phyloP scores from a whole-genome alignment of 1,140 invertebrate genomes.

The Cydia pomonella region DNA sequence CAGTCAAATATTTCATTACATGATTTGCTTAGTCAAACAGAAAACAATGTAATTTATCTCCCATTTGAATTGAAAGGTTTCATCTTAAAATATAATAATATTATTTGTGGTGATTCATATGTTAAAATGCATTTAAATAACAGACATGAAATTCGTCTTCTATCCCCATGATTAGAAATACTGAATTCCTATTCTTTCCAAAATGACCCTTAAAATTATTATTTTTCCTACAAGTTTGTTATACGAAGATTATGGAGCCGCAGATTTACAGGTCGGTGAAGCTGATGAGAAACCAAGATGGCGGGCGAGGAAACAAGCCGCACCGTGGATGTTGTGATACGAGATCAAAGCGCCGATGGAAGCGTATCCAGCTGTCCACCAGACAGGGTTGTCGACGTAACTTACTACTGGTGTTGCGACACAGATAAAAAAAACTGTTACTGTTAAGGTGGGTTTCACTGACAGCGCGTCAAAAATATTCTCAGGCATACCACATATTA shows the following conservation, averaged over 20 bases:
- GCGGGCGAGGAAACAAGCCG: constrained; percentile 17
- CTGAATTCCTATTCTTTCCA: too few species aligned
- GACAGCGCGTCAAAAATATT: too few species aligned
- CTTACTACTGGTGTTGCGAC: not conserved
- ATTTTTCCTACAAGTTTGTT: not conserved
- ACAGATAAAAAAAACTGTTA: not conserved
- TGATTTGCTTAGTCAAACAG: not conserved
- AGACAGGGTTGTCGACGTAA: not conserved
- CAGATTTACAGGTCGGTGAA: not conserved
- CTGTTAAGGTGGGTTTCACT: too few species aligned
- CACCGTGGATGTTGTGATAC: constrained; percentile 5
- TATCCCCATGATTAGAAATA: too few species aligned
- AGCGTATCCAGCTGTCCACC: not conserved
- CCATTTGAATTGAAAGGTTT: not conserved
- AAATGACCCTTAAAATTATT: too few species aligned
- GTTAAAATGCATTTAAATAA: too few species aligned
- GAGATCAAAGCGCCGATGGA: constrained; percentile 16
- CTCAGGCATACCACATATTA: too few species aligned
- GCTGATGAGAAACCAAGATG: not conserved
- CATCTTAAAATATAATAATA: not conserved
- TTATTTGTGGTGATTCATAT: too few species aligned
- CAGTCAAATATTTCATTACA: not conserved
- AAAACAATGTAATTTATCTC: not conserved
- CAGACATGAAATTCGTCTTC: too few species aligned
- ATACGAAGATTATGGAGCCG: not conserved